Evolutionary conservation across 2,888 invertebrate genomes (phyloP).

Genomic region (Hypsopygia costalis): DNA sequence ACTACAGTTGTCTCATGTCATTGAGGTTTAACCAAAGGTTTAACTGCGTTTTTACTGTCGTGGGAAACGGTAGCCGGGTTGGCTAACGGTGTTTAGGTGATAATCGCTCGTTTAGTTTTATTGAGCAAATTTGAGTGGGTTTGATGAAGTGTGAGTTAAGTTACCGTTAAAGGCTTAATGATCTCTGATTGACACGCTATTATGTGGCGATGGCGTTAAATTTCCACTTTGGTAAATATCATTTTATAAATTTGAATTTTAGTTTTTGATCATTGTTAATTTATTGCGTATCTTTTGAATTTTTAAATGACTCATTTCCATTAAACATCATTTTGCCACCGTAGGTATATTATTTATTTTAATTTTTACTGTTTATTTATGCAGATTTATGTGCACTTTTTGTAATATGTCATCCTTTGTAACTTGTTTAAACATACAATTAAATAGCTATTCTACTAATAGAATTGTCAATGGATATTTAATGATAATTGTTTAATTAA

Average conservation of each 20-base stretch:
- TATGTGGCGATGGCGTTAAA: not conserved
- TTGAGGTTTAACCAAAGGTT: constrained; percentile 6
- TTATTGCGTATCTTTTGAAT: not conserved
- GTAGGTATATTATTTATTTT: not conserved
- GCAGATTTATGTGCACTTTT: not conserved
- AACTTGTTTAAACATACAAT: too few species aligned
- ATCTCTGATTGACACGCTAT: constrained; percentile 1
- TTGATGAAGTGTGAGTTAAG: constrained; percentile 6
- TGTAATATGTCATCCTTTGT: too few species aligned
- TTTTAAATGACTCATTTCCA: not conserved
- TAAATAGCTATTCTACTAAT: too few species aligned
- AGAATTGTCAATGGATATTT: too few species aligned
- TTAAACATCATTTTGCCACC: not conserved
- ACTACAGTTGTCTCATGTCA: not conserved
- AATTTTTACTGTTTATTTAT: not conserved
- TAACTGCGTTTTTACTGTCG: constrained; percentile 30
- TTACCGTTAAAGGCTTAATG: not conserved
- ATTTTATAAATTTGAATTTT: not conserved
- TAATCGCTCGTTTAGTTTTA: constrained; percentile 28
- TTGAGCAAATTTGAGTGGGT: constrained; percentile 15
- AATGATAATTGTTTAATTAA: too few species aligned
- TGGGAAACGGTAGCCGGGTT: constrained; percentile 32
- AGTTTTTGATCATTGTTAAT: not conserved
- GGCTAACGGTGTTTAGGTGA: constrained; percentile 34
- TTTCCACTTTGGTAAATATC: not conserved